Evolutionary conservation across 2,797 vertebrate species (phyloP), one percentile per base, ranked within the genome.

Genomic region (Liparis tanakae): DNA sequence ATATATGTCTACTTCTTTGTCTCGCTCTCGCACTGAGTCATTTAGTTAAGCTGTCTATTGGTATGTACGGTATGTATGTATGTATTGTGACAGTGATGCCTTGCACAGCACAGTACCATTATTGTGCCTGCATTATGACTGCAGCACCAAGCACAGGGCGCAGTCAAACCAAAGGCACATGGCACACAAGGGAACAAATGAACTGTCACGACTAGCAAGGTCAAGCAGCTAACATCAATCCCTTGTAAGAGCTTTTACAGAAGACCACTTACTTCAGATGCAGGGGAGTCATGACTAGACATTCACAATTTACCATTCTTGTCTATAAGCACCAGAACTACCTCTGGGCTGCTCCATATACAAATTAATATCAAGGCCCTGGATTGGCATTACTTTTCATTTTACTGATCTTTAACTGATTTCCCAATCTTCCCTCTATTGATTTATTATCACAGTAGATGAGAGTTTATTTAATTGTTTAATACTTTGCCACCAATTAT

Each of bases 1-100:
- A 8, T 67, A 63, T 74, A 75, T 33, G 54, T 67, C 54, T 77
- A 44, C 22, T 43, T 53, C 69, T 59, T 64, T 72, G 59, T 67
- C 72, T 84, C 51, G 33, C 36, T 12, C 59, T 70, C 0, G 10
- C 53, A 71, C 69, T 59, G 10, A 70, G 59, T 65, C 68, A 66
- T 74, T 68, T 69, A 25, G 37, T 70, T 70, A n/a, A 59, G 60
- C 67, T 81, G 68, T 58, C 54, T 74, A 34, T 65, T 59, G 64
- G 36, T 37, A 58, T 60, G 67, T 51, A 64, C 15, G 30, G n/a
- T 69, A 56, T 67, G 20, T 59, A 64, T 69, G 46, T 14, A 51
- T 57, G 54, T 57, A 41, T 57, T 59, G 48, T 80, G 76, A 77
- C 75, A 81, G 68, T 4, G 34, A 74, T 70, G 51, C 58, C 25